A percentile compares a stretch with the other conserved stretches of the same genome.
Conservation (phyloP, 2,797 vertebrate species). For the Selene dorsalis region DNA sequence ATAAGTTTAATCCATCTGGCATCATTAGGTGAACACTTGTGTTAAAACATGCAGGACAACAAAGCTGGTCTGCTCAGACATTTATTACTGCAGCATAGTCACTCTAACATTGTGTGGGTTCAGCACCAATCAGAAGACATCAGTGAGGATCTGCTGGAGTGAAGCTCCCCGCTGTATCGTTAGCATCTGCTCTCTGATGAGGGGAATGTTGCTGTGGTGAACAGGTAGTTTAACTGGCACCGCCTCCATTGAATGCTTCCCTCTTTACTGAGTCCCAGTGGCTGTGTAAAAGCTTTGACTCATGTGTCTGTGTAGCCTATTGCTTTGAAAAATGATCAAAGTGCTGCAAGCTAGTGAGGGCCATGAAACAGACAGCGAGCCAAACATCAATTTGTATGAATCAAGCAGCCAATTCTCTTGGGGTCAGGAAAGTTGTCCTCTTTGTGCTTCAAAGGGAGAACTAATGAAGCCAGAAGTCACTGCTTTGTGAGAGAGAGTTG, state of each 20-base stretch:
- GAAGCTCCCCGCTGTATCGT: slow-evolving; percentile 33
- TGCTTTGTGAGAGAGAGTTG: slow-evolving; percentile 60
- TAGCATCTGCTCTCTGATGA: slow-evolving; percentile 58
- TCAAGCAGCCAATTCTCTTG: slow-evolving; percentile 77
- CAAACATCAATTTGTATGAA: slow-evolving; percentile 84
- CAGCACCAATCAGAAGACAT: slow-evolving; percentile 12
- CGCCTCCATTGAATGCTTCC: slow-evolving; percentile 41
- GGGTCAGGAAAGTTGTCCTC: slow-evolving; percentile 74
- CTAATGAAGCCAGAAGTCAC: slow-evolving; percentile 79
- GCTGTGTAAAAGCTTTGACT: slow-evolving; percentile 65
- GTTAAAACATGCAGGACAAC: background rate
- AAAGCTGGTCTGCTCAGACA: background rate
- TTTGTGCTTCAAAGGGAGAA: slow-evolving; percentile 73
- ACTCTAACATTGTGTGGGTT: background rate
- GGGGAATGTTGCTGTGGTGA: slow-evolving; percentile 29
- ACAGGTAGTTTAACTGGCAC: slow-evolving; percentile 59
- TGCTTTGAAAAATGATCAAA: slow-evolving; percentile 86
- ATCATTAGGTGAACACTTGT: background rate
- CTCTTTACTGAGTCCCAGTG: slow-evolving; percentile 53
- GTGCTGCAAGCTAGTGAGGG: slow-evolving; percentile 63
- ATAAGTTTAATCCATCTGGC: background rate
- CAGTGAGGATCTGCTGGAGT: slow-evolving; percentile 3
- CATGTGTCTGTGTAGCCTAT: slow-evolving; percentile 59
- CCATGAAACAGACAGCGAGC: slow-evolving; percentile 72
- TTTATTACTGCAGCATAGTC: background rate